phyloP scores from a whole-genome alignment of 2,113 vertebrate species.

The Chaenogobius annularis region DNA sequence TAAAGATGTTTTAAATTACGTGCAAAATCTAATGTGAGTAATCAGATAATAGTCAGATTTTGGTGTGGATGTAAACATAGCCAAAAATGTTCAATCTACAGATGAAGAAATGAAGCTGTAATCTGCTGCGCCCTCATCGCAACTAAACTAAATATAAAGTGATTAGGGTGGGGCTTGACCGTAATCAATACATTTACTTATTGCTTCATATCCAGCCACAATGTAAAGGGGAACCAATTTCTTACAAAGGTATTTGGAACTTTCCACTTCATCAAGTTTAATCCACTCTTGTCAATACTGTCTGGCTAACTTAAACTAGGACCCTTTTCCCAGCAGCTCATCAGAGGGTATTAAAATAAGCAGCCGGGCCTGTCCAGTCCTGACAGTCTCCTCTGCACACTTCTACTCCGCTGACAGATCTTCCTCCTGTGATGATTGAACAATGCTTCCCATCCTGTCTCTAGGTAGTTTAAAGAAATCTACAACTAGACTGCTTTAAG shows the following conservation, averaged over 20 bases:
- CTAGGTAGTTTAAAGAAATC: conserved; percentile 28
- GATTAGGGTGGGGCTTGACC: too few relatives aligned
- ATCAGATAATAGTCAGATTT: too few relatives aligned
- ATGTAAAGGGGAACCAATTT: not conserved
- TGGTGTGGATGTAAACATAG: too few relatives aligned
- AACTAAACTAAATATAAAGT: too few relatives aligned
- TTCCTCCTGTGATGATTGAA: conserved; percentile 62
- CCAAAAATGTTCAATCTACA: too few relatives aligned
- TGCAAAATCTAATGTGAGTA: too few relatives aligned
- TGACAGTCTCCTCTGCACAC: conserved; percentile 50
- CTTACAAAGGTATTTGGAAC: not conserved
- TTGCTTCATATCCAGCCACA: not conserved
- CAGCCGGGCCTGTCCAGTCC: conserved; percentile 61
- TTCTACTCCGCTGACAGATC: conserved; percentile 67
- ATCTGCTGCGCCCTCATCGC: too few relatives aligned
- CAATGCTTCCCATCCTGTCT: conserved; percentile 44
- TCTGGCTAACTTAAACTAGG: conserved; percentile 42
- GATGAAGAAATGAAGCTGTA: too few relatives aligned
- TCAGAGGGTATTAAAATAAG: conserved; percentile 66
- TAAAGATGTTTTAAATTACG: too few relatives aligned
- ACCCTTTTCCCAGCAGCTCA: conserved; percentile 71
- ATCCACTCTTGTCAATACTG: conserved; percentile 9
- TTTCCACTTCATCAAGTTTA: not conserved
- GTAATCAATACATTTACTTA: too few relatives aligned
- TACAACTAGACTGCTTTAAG: not conserved